Evolutionary conservation across 2,888 invertebrate species (phyloP).

Genomic region (Agrochola circellaris): DNA sequence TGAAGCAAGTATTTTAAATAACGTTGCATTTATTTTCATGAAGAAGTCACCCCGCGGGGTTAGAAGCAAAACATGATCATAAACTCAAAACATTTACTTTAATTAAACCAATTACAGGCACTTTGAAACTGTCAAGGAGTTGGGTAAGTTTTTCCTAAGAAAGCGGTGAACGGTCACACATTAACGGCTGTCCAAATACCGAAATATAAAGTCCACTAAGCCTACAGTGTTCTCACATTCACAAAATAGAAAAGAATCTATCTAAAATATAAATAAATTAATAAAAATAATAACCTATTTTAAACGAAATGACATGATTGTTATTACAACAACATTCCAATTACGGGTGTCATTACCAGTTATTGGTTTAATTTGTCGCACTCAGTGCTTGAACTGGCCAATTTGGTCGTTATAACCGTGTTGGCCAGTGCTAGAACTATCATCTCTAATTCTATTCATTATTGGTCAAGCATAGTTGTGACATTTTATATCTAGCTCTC

Average conservation of each 20-base stretch:
- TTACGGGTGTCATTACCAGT: conserved; percentile 37
- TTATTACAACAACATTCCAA: conserved; percentile 39
- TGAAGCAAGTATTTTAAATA: not conserved
- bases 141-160: no score
- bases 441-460: conserved; percentile 16
- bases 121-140: not conserved
- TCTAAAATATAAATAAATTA: no score
- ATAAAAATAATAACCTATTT: no score
- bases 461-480: not conserved
- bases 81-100: not conserved
- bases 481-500: not conserved
- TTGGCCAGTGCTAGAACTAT: conserved; percentile 2
- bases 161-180: no score
- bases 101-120: not conserved
- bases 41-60: no score
- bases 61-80: not conserved
- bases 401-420: conserved; percentile 19
- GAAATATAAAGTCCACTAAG: no score
- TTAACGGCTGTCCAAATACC: no score
- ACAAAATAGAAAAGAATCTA: no score
- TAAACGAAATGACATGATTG: no score
- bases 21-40: not conserved
- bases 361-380: conserved; percentile 39
- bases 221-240: no score
- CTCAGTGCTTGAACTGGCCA: conserved; percentile 13